These are phyloP conservation scores for Trogon melanurus DNA, from an alignment of 2,113 vertebrate species.

Conservation along the genomic window DNA sequence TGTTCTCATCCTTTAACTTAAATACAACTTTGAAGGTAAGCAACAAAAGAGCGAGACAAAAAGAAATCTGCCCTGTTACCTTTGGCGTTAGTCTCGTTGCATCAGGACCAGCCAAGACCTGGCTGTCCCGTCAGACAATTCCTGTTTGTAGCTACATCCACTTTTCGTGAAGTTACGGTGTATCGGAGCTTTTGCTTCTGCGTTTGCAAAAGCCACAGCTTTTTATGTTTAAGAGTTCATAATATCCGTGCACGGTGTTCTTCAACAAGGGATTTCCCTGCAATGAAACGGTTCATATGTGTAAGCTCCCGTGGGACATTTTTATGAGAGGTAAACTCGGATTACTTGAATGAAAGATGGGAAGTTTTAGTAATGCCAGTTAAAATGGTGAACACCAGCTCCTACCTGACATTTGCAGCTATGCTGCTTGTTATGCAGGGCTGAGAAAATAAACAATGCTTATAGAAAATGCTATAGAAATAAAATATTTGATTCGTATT, in stretches of 20 bases:
- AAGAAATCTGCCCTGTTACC: background rate
- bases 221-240: slow-evolving; percentile 16
- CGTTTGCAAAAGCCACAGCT: background rate
- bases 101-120: background rate
- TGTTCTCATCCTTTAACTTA: background rate
- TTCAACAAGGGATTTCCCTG: background rate
- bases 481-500: slow-evolving; percentile 21
- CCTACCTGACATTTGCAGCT: background rate
- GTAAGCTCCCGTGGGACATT: background rate
- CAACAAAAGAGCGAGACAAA: background rate
- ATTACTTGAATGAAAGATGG: background rate
- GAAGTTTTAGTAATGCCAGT: background rate
- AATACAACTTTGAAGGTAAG: background rate
- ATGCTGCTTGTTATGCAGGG: background rate
- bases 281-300: background rate
- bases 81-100: background rate
- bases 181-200: background rate
- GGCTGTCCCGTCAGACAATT: background rate
- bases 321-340: background rate
- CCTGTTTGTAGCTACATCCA: background rate
- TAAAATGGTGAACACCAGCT: background rate
- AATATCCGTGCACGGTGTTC: background rate
- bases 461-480: slow-evolving; percentile 18
- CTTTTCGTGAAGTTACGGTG: background rate
- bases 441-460: slow-evolving; percentile 4